These are phyloP conservation scores for Sinopyrophorus schimmeli DNA, from an alignment of 2,888 invertebrate genomes.

Conservation along the genomic window DNA sequence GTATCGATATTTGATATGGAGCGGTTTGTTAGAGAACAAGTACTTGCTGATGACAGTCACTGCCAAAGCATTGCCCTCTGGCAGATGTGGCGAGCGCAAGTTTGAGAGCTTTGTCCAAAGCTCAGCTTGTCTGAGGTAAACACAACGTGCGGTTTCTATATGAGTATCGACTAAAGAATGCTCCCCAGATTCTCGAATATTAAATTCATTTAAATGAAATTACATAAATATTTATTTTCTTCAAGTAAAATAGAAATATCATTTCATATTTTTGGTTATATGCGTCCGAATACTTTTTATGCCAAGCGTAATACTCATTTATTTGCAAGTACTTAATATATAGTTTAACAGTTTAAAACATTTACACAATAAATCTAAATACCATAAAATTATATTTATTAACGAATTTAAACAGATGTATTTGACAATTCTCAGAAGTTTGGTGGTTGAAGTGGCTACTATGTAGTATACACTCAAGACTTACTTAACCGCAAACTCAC, in stretches of 20 bases:
- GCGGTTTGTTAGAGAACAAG: conserved; percentile 16
- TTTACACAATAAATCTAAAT: too few species aligned
- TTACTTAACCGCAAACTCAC: conserved; percentile 33
- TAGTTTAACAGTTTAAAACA: too few species aligned
- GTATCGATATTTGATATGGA: conserved; percentile 23
- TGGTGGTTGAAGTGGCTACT: too few species aligned
- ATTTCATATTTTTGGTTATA: too few species aligned
- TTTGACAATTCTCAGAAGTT: too few species aligned
- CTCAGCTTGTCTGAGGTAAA: conserved; percentile 34
- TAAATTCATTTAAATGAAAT: conserved; percentile 16
- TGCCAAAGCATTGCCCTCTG: conserved; percentile 37
- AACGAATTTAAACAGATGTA: too few species aligned
- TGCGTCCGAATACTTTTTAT: too few species aligned
- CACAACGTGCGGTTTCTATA: conserved; percentile 36
- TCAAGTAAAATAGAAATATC: too few species aligned
- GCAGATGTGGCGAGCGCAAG: conserved; percentile 35
- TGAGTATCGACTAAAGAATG: conserved; percentile 29
- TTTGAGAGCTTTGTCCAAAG: conserved; percentile 39
- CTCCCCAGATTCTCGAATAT: conserved; percentile 19
- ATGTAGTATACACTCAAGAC: conserved; percentile 31
- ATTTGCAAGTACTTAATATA: too few species aligned
- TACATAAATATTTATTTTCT: conserved; percentile 11
- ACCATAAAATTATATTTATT: too few species aligned
- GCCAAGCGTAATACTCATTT: too few species aligned
- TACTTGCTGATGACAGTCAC: conserved; percentile 37